Conservation (phyloP, 2,888 invertebrate genomes). For the Subacronicta megacephala region DNA sequence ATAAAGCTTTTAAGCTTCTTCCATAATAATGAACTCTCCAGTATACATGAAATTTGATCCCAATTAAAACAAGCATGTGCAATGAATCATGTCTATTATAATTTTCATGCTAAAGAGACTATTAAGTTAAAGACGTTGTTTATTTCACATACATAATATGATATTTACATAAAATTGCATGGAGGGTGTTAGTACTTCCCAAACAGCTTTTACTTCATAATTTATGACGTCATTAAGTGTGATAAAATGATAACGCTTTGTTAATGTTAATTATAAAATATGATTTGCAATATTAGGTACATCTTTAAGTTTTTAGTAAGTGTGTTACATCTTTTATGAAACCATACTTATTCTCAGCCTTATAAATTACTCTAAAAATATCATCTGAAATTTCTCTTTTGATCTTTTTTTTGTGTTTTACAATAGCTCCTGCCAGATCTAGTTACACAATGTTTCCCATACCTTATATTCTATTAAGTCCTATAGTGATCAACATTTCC, state of each 20-base stretch:
- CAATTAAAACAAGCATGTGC: constrained; percentile 34
- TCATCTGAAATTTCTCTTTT: too few relatives aligned
- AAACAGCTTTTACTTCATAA: constrained; percentile 52
- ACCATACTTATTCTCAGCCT: too few relatives aligned
- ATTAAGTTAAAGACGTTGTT: constrained; percentile 46
- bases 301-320: too few relatives aligned
- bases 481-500: too few relatives aligned
- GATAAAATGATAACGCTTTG: constrained; percentile 49
- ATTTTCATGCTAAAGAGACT: constrained; percentile 13
- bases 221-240: constrained; percentile 50
- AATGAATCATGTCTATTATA: constrained; percentile 33
- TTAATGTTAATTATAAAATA: constrained; percentile 35
- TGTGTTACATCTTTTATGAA: too few relatives aligned
- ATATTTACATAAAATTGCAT: constrained; percentile 57
- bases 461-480: too few relatives aligned
- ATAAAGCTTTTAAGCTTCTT: background rate
- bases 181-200: constrained; percentile 31
- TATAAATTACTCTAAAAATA: too few relatives aligned
- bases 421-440: too few relatives aligned
- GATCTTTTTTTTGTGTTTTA: too few relatives aligned
- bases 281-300: too few relatives aligned
- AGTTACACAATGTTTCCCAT: too few relatives aligned
- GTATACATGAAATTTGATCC: constrained; percentile 43
- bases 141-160: constrained; percentile 51
- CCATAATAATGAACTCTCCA: constrained; percentile 22